These are phyloP conservation scores for Megaustenia siamemsis DNA, from an alignment of 2,888 invertebrate genomes.

Conservation along the genomic window DNA sequence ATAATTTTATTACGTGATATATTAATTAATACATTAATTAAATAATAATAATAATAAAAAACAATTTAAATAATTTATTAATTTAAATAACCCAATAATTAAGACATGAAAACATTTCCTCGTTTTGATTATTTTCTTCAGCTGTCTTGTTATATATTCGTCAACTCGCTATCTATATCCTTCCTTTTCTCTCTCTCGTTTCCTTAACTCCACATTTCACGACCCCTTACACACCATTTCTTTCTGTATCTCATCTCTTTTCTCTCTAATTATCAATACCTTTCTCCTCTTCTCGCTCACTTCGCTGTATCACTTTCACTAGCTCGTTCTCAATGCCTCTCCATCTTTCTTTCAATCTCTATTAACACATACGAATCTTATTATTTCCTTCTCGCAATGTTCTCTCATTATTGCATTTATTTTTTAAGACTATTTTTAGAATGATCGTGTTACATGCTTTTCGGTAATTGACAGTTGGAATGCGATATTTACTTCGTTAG, in stretches of 20 bases:
- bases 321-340: constrained; percentile 4
- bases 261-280: not conserved
- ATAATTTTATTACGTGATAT: too few relatives aligned
- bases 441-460: too few relatives aligned
- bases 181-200: constrained; percentile 5
- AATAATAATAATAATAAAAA: too few relatives aligned
- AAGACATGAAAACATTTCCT: too few relatives aligned
- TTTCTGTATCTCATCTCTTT: not conserved
- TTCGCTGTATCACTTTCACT: not conserved
- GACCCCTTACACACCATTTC: not conserved
- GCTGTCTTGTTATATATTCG: not conserved
- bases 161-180: not conserved
- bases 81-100: too few relatives aligned
- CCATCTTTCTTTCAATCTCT: constrained; percentile 5
- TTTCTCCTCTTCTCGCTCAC: not conserved
- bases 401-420: too few relatives aligned
- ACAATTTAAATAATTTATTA: too few relatives aligned
- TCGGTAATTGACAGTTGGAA: too few relatives aligned
- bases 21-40: too few relatives aligned
- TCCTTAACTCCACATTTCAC: not conserved
- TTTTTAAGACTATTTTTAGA: too few relatives aligned
- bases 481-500: too few relatives aligned
- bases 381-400: too few relatives aligned
- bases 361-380: not conserved
- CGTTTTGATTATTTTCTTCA: not conserved